Conservation (phyloP, 2,797 vertebrate species). For the Dallia pectoralis region DNA sequence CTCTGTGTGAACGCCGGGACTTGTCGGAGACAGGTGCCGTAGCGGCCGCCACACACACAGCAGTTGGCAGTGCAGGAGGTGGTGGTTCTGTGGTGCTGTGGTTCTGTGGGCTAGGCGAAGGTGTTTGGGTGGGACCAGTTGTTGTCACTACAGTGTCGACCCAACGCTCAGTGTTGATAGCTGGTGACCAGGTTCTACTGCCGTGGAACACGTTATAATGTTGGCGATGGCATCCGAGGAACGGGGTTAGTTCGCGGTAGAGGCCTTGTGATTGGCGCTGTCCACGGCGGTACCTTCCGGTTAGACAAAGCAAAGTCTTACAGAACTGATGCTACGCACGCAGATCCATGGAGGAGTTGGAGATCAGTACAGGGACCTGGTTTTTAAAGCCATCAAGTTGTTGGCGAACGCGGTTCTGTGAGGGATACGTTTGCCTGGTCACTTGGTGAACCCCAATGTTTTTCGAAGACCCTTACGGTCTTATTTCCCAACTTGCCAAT, state of each 20-base stretch:
- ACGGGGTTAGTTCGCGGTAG: constrained; percentile 11
- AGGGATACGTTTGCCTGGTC: constrained; percentile 37
- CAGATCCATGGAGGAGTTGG: constrained; percentile 37
- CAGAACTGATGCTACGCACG: constrained; percentile 12
- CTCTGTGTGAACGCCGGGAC: constrained; percentile 65
- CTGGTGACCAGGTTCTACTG: neutral
- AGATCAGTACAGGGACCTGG: constrained; percentile 53
- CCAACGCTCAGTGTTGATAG: constrained; percentile 24
- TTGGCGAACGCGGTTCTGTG: constrained; percentile 50
- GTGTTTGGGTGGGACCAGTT: constrained; percentile 44
- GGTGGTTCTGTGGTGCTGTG: constrained; percentile 48
- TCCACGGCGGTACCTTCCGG: neutral
- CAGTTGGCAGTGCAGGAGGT: constrained; percentile 56
- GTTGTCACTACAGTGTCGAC: constrained; percentile 20
- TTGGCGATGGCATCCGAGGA: neutral
- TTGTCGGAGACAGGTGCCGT: constrained; percentile 72
- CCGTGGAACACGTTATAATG: neutral
- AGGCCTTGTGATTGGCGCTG: neutral
- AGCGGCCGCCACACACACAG: constrained; percentile 49
- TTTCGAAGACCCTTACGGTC: constrained; percentile 34
- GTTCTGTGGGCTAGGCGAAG: constrained; percentile 49
- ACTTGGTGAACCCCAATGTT: constrained; percentile 34
- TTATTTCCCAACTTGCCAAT: constrained; percentile 1
- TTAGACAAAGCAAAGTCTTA: neutral
- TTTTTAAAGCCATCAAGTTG: constrained; percentile 9